Base-by-base conservation (phyloP, 2,888 invertebrate genomes). In the Lymantria monacha region DNA sequence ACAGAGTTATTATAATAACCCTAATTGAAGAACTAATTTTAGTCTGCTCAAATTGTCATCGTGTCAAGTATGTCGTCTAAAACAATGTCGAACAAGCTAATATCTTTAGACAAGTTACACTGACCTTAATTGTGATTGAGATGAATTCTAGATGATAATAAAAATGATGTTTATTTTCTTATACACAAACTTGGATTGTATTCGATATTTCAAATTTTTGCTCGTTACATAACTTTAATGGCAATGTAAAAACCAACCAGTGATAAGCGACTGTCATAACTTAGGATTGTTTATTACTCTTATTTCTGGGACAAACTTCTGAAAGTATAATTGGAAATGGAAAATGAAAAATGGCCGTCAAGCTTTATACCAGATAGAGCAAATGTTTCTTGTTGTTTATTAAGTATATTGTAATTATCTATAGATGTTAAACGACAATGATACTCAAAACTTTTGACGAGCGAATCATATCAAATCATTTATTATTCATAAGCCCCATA, bases 311-410 rank as follows among this genome's bases (percentile, higher is more conserved):
- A 38, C 11, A 38, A 38, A 38, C 38, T 38, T 38, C 38, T 10
- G 13, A n/a, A 38, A 13, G 13, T 13, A 38, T 38, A 38, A 38
- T 38, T 38, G 38, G 38, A 12, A 38, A 38, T 13, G 38, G 12
- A 13, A 38, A 38, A 38, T 38, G 38, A 38, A n/a, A 38, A 38
- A 38, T 38, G 38, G 38, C 38, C 12, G 12, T 12, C 12, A n/a
- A 9, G 8, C 13, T 38, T 38, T 38, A 13, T 38, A n/a, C 11
- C 38, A n/a, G 38, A 38, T 38, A 38, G 38, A 8, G 54, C 38
- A 38, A 13, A 38, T 38, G 38, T n/a, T 38, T 13, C 13, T 38
- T 38, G 38, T 58, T 59, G 59, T 42, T n/a, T 12, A 3, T n/a
- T 38, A 3, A 13, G 8, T n/a, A 12, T 33, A 33, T 33, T 33